Evolutionary conservation across 2,888 invertebrate species (phyloP), one percentile per base, ranked within the genome.

Genomic region (Seira ritae): DNA sequence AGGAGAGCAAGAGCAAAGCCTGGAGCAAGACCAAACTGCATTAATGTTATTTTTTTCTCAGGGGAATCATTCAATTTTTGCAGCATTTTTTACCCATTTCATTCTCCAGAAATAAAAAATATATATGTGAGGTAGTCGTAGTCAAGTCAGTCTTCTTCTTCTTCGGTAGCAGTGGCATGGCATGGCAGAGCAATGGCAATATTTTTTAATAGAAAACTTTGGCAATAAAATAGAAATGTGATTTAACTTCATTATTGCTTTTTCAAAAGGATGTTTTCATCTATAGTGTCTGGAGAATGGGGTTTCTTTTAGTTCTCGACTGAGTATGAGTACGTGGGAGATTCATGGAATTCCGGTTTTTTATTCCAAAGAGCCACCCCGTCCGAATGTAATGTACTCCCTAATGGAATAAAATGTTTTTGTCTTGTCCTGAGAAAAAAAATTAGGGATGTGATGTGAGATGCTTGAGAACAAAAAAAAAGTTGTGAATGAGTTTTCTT

Each of bases 401-500:
- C 55, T 55, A 55, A 55, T 55, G 55, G 55, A 55, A 55, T 3
- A 55, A 55, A 55, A 55, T 55, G 55, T 55, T 55, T 55, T 55
- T 55, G 55, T 55, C 55, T 55, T 55, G 55, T 55, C 55, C 55
- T 17, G 15, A 12, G 55, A 55, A 17, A 55, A 42, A 55, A 55
- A 55, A 55, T n/a, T n/a, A n/a, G 55, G 15, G 17, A 17, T n/a
- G 15, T 55, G 17, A 17, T n/a, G 15, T 55, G 55, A 55, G 55
- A 55, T 55, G 55, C 31, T 31, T 81, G 81, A 65, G 71, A 50
- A 65, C 20, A 60, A 4, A 31, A 74, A 76, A 55, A 55, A 81
- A 81, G 75, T 81, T 81, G 81, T 81, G 81, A 81, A 81, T 81
- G 81, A 76, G 80, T 79, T 80, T 80, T 74, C 80, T 80, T 80